Percentiles rank a stretch among this genome's conserved stretches.
Evolutionary conservation across 2,888 invertebrate species (phyloP).

Genomic region (Drosophila subquinaria): DNA sequence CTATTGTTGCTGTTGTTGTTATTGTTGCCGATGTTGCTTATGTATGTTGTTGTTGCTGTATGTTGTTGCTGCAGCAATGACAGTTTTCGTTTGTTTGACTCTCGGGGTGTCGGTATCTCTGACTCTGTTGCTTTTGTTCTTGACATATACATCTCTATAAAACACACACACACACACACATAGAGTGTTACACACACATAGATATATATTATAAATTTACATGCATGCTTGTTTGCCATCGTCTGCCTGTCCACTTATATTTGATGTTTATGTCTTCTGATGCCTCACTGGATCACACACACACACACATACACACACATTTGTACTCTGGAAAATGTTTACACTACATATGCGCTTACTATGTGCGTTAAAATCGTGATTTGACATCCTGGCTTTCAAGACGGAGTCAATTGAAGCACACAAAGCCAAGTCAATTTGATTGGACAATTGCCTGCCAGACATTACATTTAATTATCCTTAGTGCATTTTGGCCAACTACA

Average conservation of each 20-base stretch:
- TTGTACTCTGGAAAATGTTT: conserved; percentile 56
- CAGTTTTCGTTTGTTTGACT: conserved; percentile 30
- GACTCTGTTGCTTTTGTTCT: conserved; percentile 65
- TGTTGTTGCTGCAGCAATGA: conserved; percentile 42
- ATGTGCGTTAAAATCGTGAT: conserved; percentile 70
- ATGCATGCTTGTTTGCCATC: conserved; percentile 38
- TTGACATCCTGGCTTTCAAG: conserved; percentile 41
- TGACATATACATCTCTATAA: conserved; percentile 44
- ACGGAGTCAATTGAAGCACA: conserved; percentile 7
- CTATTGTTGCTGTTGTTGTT: conserved; percentile 3
- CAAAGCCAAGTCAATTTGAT: conserved; percentile 17
- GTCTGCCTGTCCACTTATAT: conserved; percentile 73
- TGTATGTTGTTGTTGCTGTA: conserved; percentile 18
- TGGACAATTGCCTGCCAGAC: conserved; percentile 32
- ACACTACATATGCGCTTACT: conserved; percentile 54
- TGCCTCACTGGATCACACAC: conserved; percentile 48
- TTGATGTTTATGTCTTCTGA: conserved; percentile 75
- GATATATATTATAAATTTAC: conserved; percentile 50
- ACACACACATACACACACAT: conserved; percentile 9
- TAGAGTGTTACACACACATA: not conserved
- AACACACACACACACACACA: conserved; percentile 6
- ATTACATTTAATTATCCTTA: conserved; percentile 70
- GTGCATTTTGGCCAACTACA: conserved; percentile 39
- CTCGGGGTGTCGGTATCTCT: conserved; percentile 35
- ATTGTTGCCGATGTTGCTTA: conserved; percentile 9